phyloP scores from a whole-genome alignment of 2,113 vertebrate species.

The Hippoglossus stenolepis region DNA sequence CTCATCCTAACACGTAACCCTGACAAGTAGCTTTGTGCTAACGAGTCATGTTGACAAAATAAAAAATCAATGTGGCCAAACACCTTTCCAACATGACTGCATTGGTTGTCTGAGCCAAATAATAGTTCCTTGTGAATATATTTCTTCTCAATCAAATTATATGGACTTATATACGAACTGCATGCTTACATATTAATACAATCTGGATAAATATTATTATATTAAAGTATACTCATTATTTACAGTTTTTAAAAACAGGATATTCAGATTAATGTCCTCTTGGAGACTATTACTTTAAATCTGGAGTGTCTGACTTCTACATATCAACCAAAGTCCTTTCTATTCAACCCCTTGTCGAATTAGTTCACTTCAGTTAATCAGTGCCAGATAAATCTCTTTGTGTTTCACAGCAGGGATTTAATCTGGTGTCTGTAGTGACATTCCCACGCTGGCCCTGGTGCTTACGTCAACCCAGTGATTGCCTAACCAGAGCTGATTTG shows the following conservation, averaged over 20 bases:
- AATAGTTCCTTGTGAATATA: neutral
- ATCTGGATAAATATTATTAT: too few species aligned
- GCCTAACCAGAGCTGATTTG: neutral
- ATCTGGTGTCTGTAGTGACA: neutral
- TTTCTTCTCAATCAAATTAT: neutral
- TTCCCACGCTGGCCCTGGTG: neutral
- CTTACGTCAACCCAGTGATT: neutral
- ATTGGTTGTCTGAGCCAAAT: neutral
- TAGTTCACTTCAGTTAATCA: neutral
- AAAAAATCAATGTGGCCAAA: slow-evolving; percentile 50
- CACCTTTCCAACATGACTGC: neutral
- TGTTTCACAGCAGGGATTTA: too few species aligned
- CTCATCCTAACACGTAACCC: slow-evolving; percentile 40
- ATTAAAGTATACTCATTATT: too few species aligned
- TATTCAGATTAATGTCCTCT: too few species aligned
- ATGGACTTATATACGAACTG: too few species aligned
- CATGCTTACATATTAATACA: too few species aligned
- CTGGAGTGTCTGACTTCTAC: neutral
- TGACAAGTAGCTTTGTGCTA: slow-evolving; percentile 28
- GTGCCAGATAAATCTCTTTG: neutral
- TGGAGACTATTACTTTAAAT: neutral
- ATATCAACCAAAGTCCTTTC: neutral
- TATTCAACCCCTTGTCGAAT: neutral
- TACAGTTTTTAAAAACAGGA: too few species aligned
- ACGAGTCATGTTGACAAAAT: slow-evolving; percentile 57